Conservation (phyloP, 2,113 vertebrate species). For the Panthera tigris region DNA sequence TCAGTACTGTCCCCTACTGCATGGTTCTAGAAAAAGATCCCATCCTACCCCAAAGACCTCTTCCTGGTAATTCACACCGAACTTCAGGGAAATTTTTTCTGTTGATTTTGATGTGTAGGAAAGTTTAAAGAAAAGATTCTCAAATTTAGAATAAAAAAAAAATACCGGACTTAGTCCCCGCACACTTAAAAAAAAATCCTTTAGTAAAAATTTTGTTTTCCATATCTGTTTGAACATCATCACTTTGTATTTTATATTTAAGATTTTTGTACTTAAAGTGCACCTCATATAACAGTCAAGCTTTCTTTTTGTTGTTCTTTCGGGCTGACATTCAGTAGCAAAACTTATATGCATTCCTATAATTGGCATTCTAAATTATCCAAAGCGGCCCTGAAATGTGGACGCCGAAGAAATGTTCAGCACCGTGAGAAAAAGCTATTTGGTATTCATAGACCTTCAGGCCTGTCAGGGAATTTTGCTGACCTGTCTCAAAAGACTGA, state of each 20-base stretch:
- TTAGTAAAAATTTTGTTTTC: neutral
- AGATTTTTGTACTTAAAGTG: neutral
- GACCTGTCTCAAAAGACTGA: neutral
- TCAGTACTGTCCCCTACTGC: neutral
- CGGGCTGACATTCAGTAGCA: neutral
- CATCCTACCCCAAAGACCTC: accelerated
- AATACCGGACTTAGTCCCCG: neutral
- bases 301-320: neutral
- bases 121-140: neutral
- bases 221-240: neutral
- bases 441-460: neutral
- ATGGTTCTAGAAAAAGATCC: neutral
- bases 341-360: neutral
- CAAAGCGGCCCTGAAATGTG: neutral
- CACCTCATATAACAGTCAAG: neutral
- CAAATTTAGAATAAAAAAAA: neutral
- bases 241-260: neutral
- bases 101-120: neutral
- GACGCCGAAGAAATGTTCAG: neutral
- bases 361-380: neutral
- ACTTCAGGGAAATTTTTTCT: neutral
- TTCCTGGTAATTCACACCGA: neutral
- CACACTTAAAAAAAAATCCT: neutral
- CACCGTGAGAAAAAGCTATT: neutral
- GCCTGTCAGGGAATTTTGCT: neutral